These are phyloP conservation scores for Neostethus bicornis DNA, from an alignment of 2,797 vertebrate species.

Conservation along the genomic window DNA sequence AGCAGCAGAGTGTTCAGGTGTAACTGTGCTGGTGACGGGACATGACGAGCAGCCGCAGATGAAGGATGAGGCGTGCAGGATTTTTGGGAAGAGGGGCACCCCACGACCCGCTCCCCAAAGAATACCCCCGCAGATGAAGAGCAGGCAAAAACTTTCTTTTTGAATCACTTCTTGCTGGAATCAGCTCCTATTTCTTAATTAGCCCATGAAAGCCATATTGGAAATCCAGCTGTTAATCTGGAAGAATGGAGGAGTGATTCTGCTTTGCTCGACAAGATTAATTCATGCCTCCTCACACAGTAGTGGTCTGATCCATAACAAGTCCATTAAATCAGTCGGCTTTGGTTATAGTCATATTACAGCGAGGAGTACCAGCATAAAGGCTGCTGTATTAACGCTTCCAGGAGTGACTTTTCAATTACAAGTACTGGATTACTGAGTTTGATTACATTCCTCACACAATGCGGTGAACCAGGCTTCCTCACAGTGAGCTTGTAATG, in stretches of 20 bases:
- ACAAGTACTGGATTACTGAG: conserved; percentile 23
- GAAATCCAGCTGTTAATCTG: conserved; percentile 77
- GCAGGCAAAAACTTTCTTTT: conserved; percentile 76
- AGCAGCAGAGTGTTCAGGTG: conserved; percentile 99
- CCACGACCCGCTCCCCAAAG: conserved; percentile 89
- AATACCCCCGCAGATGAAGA: conserved; percentile 86
- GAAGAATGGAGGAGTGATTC: conserved; percentile 45
- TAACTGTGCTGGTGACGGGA: conserved; percentile 97
- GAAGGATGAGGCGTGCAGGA: conserved; percentile 99
- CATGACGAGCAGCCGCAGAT: conserved; percentile 96
- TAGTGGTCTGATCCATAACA: conserved; percentile 53
- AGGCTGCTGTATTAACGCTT: conserved; percentile 24
- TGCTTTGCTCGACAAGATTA: conserved; percentile 74
- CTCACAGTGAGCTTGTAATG: neutral
- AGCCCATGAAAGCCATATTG: conserved; percentile 74
- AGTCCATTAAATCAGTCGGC: conserved; percentile 42
- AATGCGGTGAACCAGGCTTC: conserved; percentile 4
- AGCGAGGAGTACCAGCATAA: conserved; percentile 19
- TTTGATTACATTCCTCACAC: conserved; percentile 25
- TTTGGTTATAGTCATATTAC: conserved; percentile 29
- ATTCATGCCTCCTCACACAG: conserved; percentile 58
- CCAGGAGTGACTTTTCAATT: conserved; percentile 20
- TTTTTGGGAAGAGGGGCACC: conserved; percentile 90
- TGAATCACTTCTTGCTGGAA: conserved; percentile 74
- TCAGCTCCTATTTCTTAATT: conserved; percentile 81